Base-by-base conservation (phyloP, 2,113 vertebrate species). In the Phocoena sinus region DNA sequence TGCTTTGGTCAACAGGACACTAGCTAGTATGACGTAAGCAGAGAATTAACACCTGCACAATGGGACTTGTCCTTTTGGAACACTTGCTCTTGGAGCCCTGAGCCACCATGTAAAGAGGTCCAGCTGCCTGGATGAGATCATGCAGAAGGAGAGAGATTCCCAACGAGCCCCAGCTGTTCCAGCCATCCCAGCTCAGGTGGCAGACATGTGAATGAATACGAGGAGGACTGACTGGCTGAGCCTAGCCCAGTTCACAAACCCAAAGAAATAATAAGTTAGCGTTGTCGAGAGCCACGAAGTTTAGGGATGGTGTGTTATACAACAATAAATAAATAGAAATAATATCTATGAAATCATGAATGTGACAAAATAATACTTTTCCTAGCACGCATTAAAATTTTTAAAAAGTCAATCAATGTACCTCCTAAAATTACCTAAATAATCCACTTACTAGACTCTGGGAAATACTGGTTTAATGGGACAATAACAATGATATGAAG, bases 281-380 rank as follows among this genome's bases (percentile, higher is more conserved):
- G 4, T 58, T 73, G 9, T 31, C n/a, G 60, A 76, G 93, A 85
- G 60, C 62, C 58, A 92, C 15, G 14, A 47, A 50, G 4, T 47
- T 90, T 71, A 84, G 13, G 68, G 28, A 74, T 79, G 17, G 77
- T 41, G 82, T 87, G 56, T 47, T 58, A 50, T 23, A 5, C 14
- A 93, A 26, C 15, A 76, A 58, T 80, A 92, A 89, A 83, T 90
- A 86, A 90, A 83, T 31, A 94, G 33, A 93, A 76, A 91, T 38
- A 47, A 36, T 87, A 74, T n/a, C 13, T 5, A 92, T 63, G n/a
- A 90, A 95, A 53, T 95, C n/a, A 73, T 79, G 95, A 96, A 84
- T 79, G 23, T 63, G 8, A 79, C 76, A 53, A 84, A 89, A 73
- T 60, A 15, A 68, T 88, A 67, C 77, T 83, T 97, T 83, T 77